Conservation (phyloP, 2,888 invertebrate genomes). For the Altica lythri region DNA sequence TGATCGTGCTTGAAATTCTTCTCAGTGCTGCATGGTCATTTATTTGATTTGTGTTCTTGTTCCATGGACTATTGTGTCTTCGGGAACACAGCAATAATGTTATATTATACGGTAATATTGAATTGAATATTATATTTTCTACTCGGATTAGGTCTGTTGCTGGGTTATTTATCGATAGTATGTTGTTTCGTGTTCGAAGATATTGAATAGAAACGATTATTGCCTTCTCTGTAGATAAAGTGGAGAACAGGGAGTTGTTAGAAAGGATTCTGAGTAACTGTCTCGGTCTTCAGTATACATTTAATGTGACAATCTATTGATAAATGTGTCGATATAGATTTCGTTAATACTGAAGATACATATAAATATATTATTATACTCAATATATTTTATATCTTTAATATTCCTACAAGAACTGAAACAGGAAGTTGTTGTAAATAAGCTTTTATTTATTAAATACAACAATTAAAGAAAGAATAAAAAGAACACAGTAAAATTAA, state of each 20-base stretch:
- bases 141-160: constrained; percentile 27
- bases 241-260: constrained; percentile 13
- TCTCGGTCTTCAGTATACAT: not conserved
- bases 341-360: no score
- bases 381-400: no score
- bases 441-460: no score
- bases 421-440: no score
- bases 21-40: constrained; percentile 42
- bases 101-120: constrained; percentile 51
- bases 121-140: constrained; percentile 45
- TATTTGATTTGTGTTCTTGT: constrained; percentile 53
- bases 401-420: no score
- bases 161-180: constrained; percentile 28
- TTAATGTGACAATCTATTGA: constrained; percentile 13
- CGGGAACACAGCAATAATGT: constrained; percentile 50
- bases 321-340: no score
- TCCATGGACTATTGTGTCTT: constrained; percentile 49
- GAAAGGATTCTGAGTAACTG: constrained; percentile 1
- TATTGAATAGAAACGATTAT: constrained; percentile 23
- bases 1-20: constrained; percentile 45
- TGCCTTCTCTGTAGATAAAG: constrained; percentile 19
- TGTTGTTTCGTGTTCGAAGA: constrained; percentile 26
- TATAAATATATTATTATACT: no score
- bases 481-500: no score
- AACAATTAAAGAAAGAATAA: no score